Conservation (phyloP, 2,113 vertebrate species). For the Seriola rivoliana region DNA sequence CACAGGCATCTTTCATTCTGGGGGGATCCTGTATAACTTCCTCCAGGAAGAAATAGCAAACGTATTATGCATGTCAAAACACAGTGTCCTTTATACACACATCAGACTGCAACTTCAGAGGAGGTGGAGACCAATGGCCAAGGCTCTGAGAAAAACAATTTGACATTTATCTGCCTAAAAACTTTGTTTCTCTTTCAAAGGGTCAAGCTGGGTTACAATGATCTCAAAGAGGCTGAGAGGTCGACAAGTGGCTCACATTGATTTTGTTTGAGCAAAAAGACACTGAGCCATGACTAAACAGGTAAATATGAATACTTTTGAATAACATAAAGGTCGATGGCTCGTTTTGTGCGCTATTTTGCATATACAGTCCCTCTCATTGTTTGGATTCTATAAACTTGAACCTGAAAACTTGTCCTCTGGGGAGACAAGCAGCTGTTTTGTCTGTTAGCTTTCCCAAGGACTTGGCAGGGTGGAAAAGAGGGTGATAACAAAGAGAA, state of each 20-base stretch:
- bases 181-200: slow-evolving; percentile 34
- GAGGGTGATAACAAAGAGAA: slow-evolving; percentile 51
- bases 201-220: slow-evolving; percentile 46
- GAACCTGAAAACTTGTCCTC: slow-evolving; percentile 15
- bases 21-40: slow-evolving; percentile 25
- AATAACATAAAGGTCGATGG: background rate
- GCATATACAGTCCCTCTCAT: background rate
- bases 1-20: slow-evolving; percentile 16
- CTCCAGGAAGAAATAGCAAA: slow-evolving; percentile 39
- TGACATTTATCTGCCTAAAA: slow-evolving; percentile 59
- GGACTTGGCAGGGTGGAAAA: slow-evolving; percentile 60
- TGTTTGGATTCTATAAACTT: slow-evolving; percentile 28
- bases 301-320: slow-evolving; percentile 2
- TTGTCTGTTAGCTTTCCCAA: slow-evolving; percentile 76
- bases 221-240: slow-evolving; percentile 43
- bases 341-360: background rate
- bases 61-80: slow-evolving; percentile 57
- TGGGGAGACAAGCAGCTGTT: slow-evolving; percentile 62
- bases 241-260: background rate
- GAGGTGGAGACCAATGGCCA: slow-evolving; percentile 23
- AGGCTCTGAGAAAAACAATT: slow-evolving; percentile 43
- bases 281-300: background rate
- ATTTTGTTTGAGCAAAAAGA: slow-evolving; percentile 21
- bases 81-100: slow-evolving; percentile 30
- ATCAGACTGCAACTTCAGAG: slow-evolving; percentile 29